These are phyloP conservation scores for Saturnia pavonia DNA, from an alignment of 2,888 invertebrate genomes.

Conservation along the genomic window DNA sequence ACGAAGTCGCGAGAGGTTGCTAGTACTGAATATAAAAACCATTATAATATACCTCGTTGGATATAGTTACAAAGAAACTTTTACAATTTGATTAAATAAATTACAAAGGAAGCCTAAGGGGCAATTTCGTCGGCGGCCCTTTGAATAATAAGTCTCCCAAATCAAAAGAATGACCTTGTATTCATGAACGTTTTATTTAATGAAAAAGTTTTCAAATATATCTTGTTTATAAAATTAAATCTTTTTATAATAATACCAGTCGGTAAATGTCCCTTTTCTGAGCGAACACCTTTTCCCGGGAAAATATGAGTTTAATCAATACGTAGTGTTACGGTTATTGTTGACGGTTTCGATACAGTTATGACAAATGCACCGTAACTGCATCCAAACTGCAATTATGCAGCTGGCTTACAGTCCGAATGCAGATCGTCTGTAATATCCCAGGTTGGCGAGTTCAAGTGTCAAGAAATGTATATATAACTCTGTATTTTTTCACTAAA, in stretches of 20 bases:
- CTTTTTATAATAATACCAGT: neutral
- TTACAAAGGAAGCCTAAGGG: neutral
- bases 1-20: too few relatives aligned
- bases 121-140: slow-evolving; percentile 6
- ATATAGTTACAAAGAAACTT: neutral
- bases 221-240: neutral
- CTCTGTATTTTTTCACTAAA: too few relatives aligned
- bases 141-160: neutral
- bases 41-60: neutral
- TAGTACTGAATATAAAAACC: neutral
- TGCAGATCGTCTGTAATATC: too few relatives aligned
- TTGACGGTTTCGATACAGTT: too few relatives aligned
- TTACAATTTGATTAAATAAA: slow-evolving; percentile 1
- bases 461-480: too few relatives aligned
- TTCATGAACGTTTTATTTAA: neutral
- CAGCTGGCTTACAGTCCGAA: too few relatives aligned
- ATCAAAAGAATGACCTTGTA: slow-evolving; percentile 6
- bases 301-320: neutral
- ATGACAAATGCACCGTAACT: too few relatives aligned
- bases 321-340: neutral
- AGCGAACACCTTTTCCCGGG: neutral
- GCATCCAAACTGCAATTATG: too few relatives aligned
- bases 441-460: too few relatives aligned
- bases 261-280: neutral
- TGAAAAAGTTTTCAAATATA: slow-evolving; percentile 2